Conservation (phyloP, 2,888 invertebrate species). For the Dascillus cervinus region DNA sequence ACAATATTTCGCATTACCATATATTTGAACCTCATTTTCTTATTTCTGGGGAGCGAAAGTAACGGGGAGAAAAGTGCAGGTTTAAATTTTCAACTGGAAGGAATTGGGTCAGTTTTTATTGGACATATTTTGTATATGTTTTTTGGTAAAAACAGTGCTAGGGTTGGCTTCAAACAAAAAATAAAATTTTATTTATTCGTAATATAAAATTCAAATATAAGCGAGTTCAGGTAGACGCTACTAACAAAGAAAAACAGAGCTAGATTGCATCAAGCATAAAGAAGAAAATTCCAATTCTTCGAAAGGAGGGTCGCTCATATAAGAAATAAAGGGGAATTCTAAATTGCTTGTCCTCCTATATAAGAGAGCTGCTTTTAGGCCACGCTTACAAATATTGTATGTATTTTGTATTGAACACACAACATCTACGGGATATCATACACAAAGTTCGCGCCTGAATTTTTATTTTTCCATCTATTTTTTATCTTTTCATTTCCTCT, state of each 20-base stretch:
- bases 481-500: neutral
- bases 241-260: slow-evolving; percentile 20
- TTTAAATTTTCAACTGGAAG: too few species aligned
- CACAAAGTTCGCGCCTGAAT: too few species aligned
- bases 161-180: slow-evolving; percentile 14
- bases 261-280: slow-evolving; percentile 17
- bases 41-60: too few species aligned
- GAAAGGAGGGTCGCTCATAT: slow-evolving; percentile 13
- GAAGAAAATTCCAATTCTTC: slow-evolving; percentile 17
- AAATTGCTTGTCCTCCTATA: slow-evolving; percentile 20
- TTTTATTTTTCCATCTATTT: neutral
- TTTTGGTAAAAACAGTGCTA: too few species aligned
- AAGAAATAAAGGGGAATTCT: slow-evolving; percentile 19
- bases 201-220: slow-evolving; percentile 23
- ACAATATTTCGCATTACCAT: too few species aligned
- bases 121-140: too few species aligned
- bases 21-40: too few species aligned
- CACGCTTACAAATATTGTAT: neutral
- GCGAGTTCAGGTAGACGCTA: slow-evolving; percentile 20
- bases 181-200: slow-evolving; percentile 20
- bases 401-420: neutral
- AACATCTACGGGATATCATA: too few species aligned
- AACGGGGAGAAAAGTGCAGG: too few species aligned
- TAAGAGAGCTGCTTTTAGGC: slow-evolving; percentile 1
- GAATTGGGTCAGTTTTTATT: too few species aligned